Base-by-base conservation (phyloP, 2,113 vertebrate species). In the Hypomesus transpacificus region DNA sequence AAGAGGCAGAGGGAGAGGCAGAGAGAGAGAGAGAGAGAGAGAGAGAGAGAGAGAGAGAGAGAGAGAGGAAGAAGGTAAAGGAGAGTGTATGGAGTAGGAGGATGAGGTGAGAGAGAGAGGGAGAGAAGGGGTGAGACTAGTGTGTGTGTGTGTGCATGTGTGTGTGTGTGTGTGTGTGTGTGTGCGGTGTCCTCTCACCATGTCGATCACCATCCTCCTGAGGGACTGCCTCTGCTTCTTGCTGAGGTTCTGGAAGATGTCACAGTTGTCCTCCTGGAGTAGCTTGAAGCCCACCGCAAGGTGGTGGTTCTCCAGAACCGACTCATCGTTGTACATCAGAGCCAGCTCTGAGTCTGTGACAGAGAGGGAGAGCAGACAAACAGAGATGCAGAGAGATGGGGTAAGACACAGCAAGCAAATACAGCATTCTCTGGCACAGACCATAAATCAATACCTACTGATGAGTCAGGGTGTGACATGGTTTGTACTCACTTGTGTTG, bases 241-340 rank as follows among this genome's bases (percentile, higher is more conserved):
- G 85, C 81, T 92, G 66, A 99, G 94, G 89, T 98, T 99, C 86
- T 98, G 96, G 86, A 99, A 99, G 88, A 99, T 98, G 93, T 99
- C 97, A 24, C 97, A 99, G 87, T 97, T 94, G 59, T 98, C 97
- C 82, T 96, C 96, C 77, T 98, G 97, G 14, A 99, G 91, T 75
- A 99, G 90, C 34, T 98, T 98, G 91, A 99, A 99, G 21, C 97
- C 97, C 77, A 98, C 96, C 0, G 97, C 97, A 1, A 99, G 92
- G 79, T 99, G 97, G 78, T 99, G 97, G 83, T 99, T 99, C 91
- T 99, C 97, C 87, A 99, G 79, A 78, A 99, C 97, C 0, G 97
- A 99, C 24, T 98, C 97, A 0, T 99, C 97, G 0, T 99, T 99
- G 89, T 99, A 99, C 96, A 98, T 98, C 82, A 99, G 90, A 28